phyloP scores from a whole-genome alignment of 2,113 vertebrate species.

The Entomyzon cyanotis region DNA sequence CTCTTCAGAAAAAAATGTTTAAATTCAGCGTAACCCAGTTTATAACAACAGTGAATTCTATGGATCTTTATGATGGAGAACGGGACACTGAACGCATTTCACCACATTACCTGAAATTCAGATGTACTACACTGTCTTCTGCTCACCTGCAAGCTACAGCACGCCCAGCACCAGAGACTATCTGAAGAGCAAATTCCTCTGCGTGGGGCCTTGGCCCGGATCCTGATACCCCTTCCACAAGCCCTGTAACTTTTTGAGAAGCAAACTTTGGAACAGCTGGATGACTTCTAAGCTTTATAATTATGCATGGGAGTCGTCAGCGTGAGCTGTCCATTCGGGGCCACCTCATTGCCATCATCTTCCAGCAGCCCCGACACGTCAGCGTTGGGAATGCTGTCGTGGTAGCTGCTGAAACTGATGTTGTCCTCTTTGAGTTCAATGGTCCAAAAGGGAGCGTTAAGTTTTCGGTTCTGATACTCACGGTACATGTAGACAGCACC shows the following conservation, averaged over 20 bases:
- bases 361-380: slow-evolving; percentile 93
- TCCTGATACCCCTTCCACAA: background rate
- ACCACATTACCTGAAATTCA: slow-evolving; percentile 18
- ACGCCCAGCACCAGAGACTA: background rate
- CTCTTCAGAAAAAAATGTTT: slow-evolving; percentile 52
- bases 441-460: slow-evolving; percentile 99
- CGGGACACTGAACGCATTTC: slow-evolving; percentile 5
- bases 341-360: slow-evolving; percentile 89
- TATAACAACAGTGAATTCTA: slow-evolving; percentile 37
- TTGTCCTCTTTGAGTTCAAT: slow-evolving; percentile 99
- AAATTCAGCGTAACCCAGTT: slow-evolving; percentile 4
- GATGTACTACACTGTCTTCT: background rate
- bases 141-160: slow-evolving; percentile 40
- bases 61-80: slow-evolving; percentile 40
- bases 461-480: slow-evolving; percentile 95
- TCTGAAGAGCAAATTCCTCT: slow-evolving; percentile 33
- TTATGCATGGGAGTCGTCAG: slow-evolving; percentile 87
- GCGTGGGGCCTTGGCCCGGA: background rate
- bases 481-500: slow-evolving; percentile 95
- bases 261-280: background rate
- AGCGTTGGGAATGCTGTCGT: slow-evolving; percentile 96
- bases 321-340: slow-evolving; percentile 91
- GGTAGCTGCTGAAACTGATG: slow-evolving; percentile 99
- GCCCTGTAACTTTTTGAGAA: background rate
- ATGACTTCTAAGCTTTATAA: slow-evolving; percentile 82